Percentiles rank a stretch among this genome's conserved stretches.
phyloP scores from a whole-genome alignment of 2,797 vertebrate species.

The Trachurus trachurus region DNA sequence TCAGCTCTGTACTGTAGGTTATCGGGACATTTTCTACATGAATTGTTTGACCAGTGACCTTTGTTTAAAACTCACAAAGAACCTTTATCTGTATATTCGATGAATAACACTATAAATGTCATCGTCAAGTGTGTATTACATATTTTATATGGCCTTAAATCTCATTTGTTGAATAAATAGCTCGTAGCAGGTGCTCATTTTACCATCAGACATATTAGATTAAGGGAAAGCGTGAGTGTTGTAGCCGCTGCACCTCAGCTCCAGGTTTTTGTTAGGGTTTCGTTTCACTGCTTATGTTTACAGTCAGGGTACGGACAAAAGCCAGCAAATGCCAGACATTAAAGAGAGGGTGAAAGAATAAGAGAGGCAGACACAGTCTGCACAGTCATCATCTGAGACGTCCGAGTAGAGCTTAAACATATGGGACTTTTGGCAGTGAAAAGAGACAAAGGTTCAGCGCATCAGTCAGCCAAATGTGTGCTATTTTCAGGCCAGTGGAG shows the following conservation, averaged over 20 bases:
- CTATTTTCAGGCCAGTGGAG: conserved; percentile 40
- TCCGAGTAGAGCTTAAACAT: conserved; percentile 37
- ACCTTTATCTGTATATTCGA: neutral
- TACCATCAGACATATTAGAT: neutral
- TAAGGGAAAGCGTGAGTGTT: neutral
- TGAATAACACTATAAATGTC: neutral
- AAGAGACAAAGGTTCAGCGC: conserved; percentile 47
- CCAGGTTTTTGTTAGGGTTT: neutral
- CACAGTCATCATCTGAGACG: conserved; percentile 33
- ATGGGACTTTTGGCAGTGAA: conserved; percentile 48
- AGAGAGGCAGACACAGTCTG: conserved; percentile 29
- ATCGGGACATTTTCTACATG: neutral
- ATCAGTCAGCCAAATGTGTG: conserved; percentile 50
- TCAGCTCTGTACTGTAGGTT: neutral
- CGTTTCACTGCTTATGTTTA: conserved; percentile 14
- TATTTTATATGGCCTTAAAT: neutral
- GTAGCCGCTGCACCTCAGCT: neutral
- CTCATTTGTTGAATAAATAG: neutral
- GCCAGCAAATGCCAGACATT: conserved; percentile 4
- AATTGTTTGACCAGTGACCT: too few relatives aligned
- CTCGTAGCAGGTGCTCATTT: neutral
- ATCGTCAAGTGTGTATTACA: neutral
- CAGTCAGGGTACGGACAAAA: neutral
- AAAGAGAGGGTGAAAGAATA: conserved; percentile 12
- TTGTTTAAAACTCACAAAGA: neutral